phyloP scores from a whole-genome alignment of 2,113 vertebrate species.

The Pterophyllum scalare region DNA sequence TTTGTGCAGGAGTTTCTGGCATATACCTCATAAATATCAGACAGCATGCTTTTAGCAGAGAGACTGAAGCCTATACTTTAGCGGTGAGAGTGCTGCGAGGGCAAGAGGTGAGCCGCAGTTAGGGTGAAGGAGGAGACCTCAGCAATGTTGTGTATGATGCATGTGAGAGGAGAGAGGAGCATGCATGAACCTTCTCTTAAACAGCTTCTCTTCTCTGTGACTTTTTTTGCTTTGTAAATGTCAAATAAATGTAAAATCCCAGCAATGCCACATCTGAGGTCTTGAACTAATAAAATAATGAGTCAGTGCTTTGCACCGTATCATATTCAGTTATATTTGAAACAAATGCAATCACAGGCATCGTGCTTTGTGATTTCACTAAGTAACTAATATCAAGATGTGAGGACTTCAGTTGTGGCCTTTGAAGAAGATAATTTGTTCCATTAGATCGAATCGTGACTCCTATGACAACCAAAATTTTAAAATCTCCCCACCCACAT shows the following conservation, averaged over 20 bases:
- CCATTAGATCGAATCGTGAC: neutral
- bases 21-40: conserved; percentile 59
- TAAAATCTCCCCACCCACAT: neutral
- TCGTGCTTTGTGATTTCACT: neutral
- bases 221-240: neutral
- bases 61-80: conserved; percentile 58
- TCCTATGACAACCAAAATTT: neutral
- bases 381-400: neutral
- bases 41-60: conserved; percentile 39
- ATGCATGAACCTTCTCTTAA: neutral
- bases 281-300: neutral
- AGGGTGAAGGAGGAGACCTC: conserved; percentile 24
- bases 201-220: neutral
- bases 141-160: conserved; percentile 23
- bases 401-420: neutral
- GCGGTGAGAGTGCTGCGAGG: conserved; percentile 48
- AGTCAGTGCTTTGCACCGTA: neutral
- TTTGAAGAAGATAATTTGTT: neutral
- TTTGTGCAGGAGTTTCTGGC: conserved; percentile 34
- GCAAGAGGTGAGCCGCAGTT: conserved; percentile 62
- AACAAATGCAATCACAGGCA: neutral
- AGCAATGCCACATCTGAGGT: neutral
- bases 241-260: neutral
- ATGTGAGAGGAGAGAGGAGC: conserved; percentile 15
- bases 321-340: neutral